Evolutionary conservation across 2,113 vertebrate genomes (phyloP).

Genomic region (Cryptoleucopteryx plumbea): DNA sequence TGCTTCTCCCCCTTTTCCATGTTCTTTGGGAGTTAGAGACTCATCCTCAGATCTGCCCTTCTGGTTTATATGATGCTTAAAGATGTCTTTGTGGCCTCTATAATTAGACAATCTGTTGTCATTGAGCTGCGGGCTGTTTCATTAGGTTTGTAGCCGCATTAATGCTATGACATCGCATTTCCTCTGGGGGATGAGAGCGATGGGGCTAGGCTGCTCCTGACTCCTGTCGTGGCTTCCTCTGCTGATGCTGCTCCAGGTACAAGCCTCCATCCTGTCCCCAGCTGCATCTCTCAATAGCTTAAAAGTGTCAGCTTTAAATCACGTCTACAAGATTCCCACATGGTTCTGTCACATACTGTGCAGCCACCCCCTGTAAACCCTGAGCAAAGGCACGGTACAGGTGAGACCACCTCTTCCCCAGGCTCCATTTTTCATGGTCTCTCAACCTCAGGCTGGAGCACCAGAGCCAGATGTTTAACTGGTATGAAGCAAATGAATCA

Average conservation of each 20-base stretch:
- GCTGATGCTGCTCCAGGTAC: neutral
- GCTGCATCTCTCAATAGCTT: fast-evolving
- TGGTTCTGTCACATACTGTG: fast-evolving
- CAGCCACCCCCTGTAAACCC: neutral
- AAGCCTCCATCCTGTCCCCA: neutral
- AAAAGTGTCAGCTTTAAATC: neutral
- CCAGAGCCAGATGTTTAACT: neutral
- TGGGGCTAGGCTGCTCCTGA: neutral
- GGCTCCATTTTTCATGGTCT: fast-evolving
- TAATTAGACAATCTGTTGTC: neutral
- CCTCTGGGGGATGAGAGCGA: fast-evolving
- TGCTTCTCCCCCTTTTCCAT: fast-evolving
- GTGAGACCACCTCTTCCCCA: neutral
- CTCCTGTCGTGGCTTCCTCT: neutral
- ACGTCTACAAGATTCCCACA: fast-evolving
- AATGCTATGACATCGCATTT: neutral
- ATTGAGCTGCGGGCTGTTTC: neutral
- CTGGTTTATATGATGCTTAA: neutral
- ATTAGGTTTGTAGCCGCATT: fast-evolving
- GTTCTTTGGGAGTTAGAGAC: neutral
- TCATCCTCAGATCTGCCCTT: neutral
- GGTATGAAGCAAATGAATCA: neutral
- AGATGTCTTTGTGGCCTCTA: neutral
- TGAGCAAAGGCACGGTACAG: fast-evolving
- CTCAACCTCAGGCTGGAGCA: neutral